A percentile compares a stretch with the other conserved stretches of the same genome.
Evolutionary conservation across 2,888 invertebrate genomes (phyloP).

Genomic region (Caradrina kadenii): DNA sequence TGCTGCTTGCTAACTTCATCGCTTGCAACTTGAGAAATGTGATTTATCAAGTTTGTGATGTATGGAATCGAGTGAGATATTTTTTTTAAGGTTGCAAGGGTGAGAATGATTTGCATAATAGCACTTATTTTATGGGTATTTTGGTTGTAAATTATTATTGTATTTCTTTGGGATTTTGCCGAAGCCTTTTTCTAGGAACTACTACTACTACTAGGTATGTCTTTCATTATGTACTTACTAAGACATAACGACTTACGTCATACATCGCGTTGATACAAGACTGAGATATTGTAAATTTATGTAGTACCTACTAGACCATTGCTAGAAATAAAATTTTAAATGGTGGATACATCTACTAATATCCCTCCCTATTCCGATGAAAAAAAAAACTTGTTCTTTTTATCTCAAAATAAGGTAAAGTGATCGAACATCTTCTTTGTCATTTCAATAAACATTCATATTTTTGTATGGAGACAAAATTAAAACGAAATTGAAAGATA

Average conservation of each 20-base stretch:
- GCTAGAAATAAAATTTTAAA: no score
- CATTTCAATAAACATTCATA: conserved; percentile 39
- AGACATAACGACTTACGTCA: no score
- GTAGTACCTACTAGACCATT: no score
- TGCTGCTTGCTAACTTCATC: conserved; percentile 75
- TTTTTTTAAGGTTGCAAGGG: conserved; percentile 21
- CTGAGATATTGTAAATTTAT: not conserved
- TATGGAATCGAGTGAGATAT: conserved; percentile 46
- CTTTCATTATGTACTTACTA: no score
- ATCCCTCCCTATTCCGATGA: no score
- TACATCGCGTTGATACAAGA: not conserved
- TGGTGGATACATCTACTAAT: no score
- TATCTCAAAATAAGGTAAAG: not conserved
- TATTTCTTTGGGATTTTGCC: not conserved
- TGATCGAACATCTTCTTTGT: not conserved
- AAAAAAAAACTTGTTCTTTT: no score
- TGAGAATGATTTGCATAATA: conserved; percentile 11
- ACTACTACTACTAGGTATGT: no score
- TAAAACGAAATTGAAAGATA: conserved; percentile 66
- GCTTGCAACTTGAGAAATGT: conserved; percentile 71
- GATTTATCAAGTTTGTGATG: conserved; percentile 72
- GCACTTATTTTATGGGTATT: not conserved
- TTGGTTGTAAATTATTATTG: not conserved
- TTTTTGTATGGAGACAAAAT: conserved; percentile 49
- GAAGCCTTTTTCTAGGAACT: not conserved